Base-by-base conservation (phyloP, 2,113 vertebrate genomes). In the Ptyas mucosa region DNA sequence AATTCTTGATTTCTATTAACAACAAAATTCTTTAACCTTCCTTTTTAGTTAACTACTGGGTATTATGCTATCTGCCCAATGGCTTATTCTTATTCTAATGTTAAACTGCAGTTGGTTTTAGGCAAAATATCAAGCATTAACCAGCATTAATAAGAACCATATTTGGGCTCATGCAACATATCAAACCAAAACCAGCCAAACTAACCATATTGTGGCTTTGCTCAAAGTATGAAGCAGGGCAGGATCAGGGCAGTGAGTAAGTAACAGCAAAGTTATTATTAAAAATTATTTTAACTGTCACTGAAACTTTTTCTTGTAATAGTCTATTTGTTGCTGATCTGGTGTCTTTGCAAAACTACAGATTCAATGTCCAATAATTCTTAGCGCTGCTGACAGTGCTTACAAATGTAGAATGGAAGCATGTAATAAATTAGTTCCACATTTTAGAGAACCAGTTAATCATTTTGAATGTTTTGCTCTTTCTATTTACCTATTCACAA, bases 381-480 rank as follows among this genome's bases (percentile, higher is more conserved):
- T 64, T 52, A 53, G 85, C 8, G 3, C 12, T 18, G 0, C 0
- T 4, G 11, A 0, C 29, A 54, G 51, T 34, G 34, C 34, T 81
- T 81, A 51, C 43, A 87, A 87, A 87, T 87, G 53, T 57, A 39
- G 43, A 24, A 75, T 26, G 55, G 8, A 26, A 3, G 46, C 24
- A 52, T 3, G 6, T 61, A 26, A 2, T 10, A 18, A 24, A 8
- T 0, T 0, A 1, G 53, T 52, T 0, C 3, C 0, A 0, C 51
- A 6, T n/a, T 3, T 8, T 8, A n/a, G 26, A 43, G 29, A 64
- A 81, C 1, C 3, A 15, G 20, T 81, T 85, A 53, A 39, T 85
- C 34, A 18, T 85, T 90, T 93, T 61, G 43, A 85, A 85, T 91
- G 8, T 29, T 49, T 87, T 55, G 49, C 21, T 46, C n/a, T 3